Base-by-base conservation (phyloP, 1,140 invertebrate species). In the Cherax quadricarinatus region DNA sequence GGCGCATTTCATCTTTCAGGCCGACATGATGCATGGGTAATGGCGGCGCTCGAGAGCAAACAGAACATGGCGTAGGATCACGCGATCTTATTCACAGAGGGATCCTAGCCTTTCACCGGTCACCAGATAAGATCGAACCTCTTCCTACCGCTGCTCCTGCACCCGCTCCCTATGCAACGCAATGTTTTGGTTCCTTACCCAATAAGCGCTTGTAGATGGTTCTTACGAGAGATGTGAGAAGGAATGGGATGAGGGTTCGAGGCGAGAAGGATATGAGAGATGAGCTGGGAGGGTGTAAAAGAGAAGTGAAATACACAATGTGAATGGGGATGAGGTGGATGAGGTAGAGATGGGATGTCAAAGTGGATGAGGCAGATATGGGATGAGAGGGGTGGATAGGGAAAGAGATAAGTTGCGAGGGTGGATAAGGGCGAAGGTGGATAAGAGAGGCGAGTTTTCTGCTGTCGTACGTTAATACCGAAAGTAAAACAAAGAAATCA, bases 21-120 rank as follows among this genome's bases (percentile, higher is more conserved):
- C 79, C 1, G 89, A 91, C 89, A 66, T 91, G 89, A 91, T 91
- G 89, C 89, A 91, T 91, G 84, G 89, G 89, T 81, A 87, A 91
- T 91, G 89, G 89, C 78, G 84, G 89, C 78, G 89, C 78, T 84
- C 78, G 84, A 79, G 89, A 86, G 89, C 89, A 91, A 91, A 91
- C 82, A 91, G 73, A 86, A 91, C 89, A 91, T 75, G 73, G 82
- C 70, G 51, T 84, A 79, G 51, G 73, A 91, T 85, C 89, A 91
- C 83, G 89, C 83, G 89, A 91, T 91, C 66, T 85, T 91, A 91
- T 91, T 91, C 89, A 91, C 75, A 66, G 75, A 84, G 53, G 89
- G 89, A 91, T 91, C 89, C 83, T n/a, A 80, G 89, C 53, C 89
- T 91, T 86, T 85, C 89, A 86, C 82, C 89, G 89, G 60, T 66